Evolutionary conservation across 2,888 invertebrate genomes (phyloP).

Genomic region (Platycheirus rosarum): DNA sequence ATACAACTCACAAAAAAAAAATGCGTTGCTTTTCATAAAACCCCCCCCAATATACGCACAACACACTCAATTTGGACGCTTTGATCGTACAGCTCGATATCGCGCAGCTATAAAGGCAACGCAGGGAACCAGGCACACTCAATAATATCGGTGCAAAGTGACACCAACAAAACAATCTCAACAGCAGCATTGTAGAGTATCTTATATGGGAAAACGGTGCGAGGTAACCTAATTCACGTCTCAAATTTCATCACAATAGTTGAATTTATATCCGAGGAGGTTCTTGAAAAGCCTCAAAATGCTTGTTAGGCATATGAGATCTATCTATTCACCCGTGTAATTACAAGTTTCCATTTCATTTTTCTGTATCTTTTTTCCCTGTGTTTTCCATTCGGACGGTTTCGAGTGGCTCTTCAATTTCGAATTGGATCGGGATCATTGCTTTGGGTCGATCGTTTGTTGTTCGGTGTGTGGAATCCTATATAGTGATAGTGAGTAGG

Average conservation of each 20-base stretch:
- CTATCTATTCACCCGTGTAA: conserved; percentile 72
- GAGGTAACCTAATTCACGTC: conserved; percentile 72
- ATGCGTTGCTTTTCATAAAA: conserved; percentile 26
- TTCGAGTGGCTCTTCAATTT: conserved; percentile 52
- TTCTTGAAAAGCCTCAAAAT: conserved; percentile 67
- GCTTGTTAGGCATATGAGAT: conserved; percentile 61
- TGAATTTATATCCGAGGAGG: conserved; percentile 50
- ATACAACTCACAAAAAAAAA: conserved; percentile 24
- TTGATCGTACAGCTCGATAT: conserved; percentile 53
- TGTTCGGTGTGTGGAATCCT: conserved; percentile 3
- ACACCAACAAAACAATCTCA: conserved; percentile 48
- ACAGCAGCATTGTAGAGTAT: conserved; percentile 33
- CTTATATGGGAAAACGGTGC: conserved; percentile 30
- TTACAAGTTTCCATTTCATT: conserved; percentile 74
- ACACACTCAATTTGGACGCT: conserved; percentile 19
- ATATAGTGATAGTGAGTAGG: conserved; percentile 57
- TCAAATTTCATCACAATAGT: conserved; percentile 69
- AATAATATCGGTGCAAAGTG: conserved; percentile 44
- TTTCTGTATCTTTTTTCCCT: conserved; percentile 6
- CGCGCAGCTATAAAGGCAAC: too few relatives aligned
- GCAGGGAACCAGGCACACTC: conserved; percentile 11
- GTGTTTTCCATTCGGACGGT: not conserved
- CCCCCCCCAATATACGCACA: conserved; percentile 9
- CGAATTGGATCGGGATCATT: conserved; percentile 55
- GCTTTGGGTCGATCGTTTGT: conserved; percentile 36